Evolutionary conservation across 2,888 invertebrate genomes (phyloP), one percentile per base, ranked within the genome.

Genomic region (Drosophila barbarae): DNA sequence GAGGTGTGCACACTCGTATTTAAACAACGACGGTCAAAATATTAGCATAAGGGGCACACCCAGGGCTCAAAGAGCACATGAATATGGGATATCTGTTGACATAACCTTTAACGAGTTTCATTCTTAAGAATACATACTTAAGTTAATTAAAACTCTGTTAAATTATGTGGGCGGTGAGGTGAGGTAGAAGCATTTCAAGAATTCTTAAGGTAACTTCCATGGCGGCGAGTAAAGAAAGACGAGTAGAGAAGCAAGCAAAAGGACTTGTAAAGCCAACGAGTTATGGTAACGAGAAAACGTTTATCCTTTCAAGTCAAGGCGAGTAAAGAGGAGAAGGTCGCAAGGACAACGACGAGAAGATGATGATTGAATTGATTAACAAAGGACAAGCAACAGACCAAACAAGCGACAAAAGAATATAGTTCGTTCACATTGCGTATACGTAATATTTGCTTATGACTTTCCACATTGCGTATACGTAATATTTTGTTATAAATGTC

Each of bases 11-110:
- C 47, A 39, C 35, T 34, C 32, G 60, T 34, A 59, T 39, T 59
- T 39, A 13, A 60, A 60, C 59, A 44, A 39, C 28, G 18, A 38
- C 26, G 59, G 60, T 15, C 59, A 59, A 39, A 38, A 39, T 44
- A 34, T 59, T 39, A 47, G 59, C 38, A 60, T 15, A 60, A n/a
- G 32, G 21, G 21, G 0, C 21, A 34, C n/a, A 5, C 13, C 12
- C 1, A 13, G 15, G 7, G 30, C 13, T 12, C 12, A 18, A 30
- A 5, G 18, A 46, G 12, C 50, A 54, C 49, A 34, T 49, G 32
- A 34, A 34, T 34, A 49, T 49, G n/a, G 10, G 13, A 49, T 34
- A 32, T 21, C 18, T 46, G 46, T 47, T 47, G 46, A 32, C 18
- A 13, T 32, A n/a, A 13, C 30, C 46, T 8, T 13, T n/a, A 30